Percentiles rank a stretch among this genome's conserved stretches.
Evolutionary conservation across 1,140 invertebrate species (phyloP).

Genomic region (Aricia agestis): DNA sequence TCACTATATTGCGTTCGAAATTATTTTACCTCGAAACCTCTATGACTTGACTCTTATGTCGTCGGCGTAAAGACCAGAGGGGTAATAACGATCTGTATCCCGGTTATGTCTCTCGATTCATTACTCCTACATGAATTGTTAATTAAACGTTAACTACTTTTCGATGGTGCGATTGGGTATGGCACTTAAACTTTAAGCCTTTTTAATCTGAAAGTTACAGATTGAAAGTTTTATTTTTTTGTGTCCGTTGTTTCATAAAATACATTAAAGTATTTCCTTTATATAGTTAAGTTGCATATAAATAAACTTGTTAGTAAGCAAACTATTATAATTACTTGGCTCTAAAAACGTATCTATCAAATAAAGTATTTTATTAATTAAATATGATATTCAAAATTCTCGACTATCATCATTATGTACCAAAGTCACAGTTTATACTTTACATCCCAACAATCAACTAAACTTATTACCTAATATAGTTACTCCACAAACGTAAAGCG

Average conservation of each 20-base stretch:
- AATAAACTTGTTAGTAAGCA: too few relatives aligned
- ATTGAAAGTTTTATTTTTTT: background rate
- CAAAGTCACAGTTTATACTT: too few relatives aligned
- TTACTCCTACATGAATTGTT: background rate
- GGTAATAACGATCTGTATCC: background rate
- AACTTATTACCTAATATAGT: too few relatives aligned
- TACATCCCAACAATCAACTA: too few relatives aligned
- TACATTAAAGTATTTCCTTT: too few relatives aligned
- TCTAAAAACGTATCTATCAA: too few relatives aligned
- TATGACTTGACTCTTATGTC: background rate
- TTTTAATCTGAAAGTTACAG: background rate
- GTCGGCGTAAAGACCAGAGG: too few relatives aligned
- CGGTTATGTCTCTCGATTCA: background rate
- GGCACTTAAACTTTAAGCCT: background rate
- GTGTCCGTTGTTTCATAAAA: background rate
- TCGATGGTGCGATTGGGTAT: background rate
- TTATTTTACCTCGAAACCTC: background rate
- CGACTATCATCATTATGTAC: too few relatives aligned
- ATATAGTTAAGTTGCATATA: too few relatives aligned
- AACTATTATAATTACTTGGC: too few relatives aligned
- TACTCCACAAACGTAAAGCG: background rate
- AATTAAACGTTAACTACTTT: background rate
- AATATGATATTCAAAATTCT: too few relatives aligned
- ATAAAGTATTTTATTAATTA: too few relatives aligned
- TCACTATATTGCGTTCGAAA: background rate